Percentiles rank a stretch among this genome's conserved stretches.
phyloP scores from a whole-genome alignment of 1,140 invertebrate genomes.

The Teleopsis dalmanni region DNA sequence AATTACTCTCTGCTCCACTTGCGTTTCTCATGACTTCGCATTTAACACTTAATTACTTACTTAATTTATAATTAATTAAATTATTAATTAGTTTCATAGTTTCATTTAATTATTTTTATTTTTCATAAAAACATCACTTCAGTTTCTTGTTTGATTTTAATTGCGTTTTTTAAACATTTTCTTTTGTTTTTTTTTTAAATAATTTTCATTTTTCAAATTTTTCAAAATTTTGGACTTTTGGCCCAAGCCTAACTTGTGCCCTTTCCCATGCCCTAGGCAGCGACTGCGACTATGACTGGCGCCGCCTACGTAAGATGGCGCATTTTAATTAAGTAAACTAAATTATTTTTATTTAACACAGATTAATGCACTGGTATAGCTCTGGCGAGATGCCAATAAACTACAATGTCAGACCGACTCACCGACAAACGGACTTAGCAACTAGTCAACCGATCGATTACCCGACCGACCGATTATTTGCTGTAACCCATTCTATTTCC shows the following conservation, averaged over 20 bases:
- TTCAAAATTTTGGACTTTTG: too few relatives aligned
- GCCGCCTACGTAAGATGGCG: neutral
- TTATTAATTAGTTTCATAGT: neutral
- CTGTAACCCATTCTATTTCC: neutral
- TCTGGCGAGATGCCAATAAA: slow-evolving; percentile 15
- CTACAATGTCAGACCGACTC: too few relatives aligned
- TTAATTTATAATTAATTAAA: neutral
- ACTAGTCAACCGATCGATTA: neutral
- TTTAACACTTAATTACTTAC: neutral
- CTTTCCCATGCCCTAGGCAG: too few relatives aligned
- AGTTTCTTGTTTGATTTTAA: slow-evolving; percentile 44
- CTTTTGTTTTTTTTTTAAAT: slow-evolving; percentile 10
- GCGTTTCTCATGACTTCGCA: too few relatives aligned
- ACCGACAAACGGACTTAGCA: too few relatives aligned
- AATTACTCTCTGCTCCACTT: too few relatives aligned
- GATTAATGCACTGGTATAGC: slow-evolving; percentile 41
- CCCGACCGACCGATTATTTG: neutral
- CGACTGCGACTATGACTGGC: too few relatives aligned
- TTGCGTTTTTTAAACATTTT: slow-evolving; percentile 20
- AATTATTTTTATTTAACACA: slow-evolving; percentile 25
- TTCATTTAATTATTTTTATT: slow-evolving; percentile 22
- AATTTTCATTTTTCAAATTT: too few relatives aligned
- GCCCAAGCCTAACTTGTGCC: too few relatives aligned
- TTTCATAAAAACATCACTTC: slow-evolving; percentile 36
- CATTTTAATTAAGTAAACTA: slow-evolving; percentile 4